Evolutionary conservation across 2,797 vertebrate genomes (phyloP).

Genomic region (Pristis pectinata): DNA sequence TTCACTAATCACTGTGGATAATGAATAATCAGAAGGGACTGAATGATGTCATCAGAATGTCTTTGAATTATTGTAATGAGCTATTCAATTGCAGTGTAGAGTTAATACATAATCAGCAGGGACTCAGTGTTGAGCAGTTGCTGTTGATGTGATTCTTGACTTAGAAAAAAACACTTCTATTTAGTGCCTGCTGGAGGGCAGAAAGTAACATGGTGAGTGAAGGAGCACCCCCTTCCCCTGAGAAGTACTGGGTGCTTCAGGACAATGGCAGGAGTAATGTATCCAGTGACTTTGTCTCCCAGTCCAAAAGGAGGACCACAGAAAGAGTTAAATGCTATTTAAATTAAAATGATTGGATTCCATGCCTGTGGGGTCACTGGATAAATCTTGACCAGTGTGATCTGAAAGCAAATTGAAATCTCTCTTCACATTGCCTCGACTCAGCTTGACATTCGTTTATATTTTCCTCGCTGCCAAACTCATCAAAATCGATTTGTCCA

Average conservation of each 20-base stretch:
- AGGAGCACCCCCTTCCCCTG: neutral
- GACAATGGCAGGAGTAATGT: neutral
- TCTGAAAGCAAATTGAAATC: conserved; percentile 13
- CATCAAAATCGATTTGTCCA: neutral
- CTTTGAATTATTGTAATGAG: conserved; percentile 18
- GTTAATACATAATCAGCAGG: neutral
- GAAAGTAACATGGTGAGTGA: neutral
- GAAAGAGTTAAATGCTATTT: neutral
- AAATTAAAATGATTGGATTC: conserved; percentile 8
- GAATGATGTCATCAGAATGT: conserved; percentile 14
- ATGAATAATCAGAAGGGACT: conserved; percentile 22
- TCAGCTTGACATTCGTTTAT: neutral
- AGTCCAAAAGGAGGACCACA: neutral
- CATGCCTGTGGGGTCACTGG: neutral
- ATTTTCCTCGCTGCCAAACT: neutral
- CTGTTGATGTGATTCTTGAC: neutral
- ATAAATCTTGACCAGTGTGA: neutral
- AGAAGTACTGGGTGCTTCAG: neutral
- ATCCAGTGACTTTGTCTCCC: neutral
- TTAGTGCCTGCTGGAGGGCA: neutral
- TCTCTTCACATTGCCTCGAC: neutral
- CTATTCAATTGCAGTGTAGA: neutral
- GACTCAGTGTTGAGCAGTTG: too few relatives aligned
- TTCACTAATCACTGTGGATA: neutral
- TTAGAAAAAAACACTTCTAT: neutral